Percentiles rank a stretch among this genome's conserved stretches.
These are phyloP conservation scores for Hirudinaria manillensis DNA, from an alignment of 2,888 invertebrate genomes.

Conservation along the genomic window DNA sequence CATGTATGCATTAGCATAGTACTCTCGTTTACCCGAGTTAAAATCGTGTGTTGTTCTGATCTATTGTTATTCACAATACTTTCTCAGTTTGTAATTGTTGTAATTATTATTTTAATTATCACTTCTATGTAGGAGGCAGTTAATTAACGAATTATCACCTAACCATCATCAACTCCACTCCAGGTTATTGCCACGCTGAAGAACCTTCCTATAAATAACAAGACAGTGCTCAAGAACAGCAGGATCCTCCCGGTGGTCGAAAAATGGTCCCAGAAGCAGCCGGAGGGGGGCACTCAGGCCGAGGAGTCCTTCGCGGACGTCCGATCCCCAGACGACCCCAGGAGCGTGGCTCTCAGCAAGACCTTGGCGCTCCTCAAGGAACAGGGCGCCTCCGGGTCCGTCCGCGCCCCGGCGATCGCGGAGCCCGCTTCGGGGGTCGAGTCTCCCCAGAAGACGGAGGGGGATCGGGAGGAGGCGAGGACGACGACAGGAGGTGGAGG, in stretches of 20 bases:
- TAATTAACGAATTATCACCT: background rate
- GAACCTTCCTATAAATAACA: slow-evolving; percentile 82
- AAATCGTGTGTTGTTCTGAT: too few species aligned
- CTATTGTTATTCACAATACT: too few species aligned
- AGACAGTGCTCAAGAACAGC: slow-evolving; percentile 84
- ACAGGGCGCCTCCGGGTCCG: background rate
- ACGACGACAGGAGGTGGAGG: background rate
- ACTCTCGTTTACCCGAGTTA: too few species aligned
- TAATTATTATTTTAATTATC: too few species aligned
- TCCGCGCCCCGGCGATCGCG: background rate
- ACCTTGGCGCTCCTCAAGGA: slow-evolving; percentile 16
- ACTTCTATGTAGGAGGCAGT: background rate
- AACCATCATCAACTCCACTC: background rate
- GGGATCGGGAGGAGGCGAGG: background rate
- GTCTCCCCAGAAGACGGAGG: background rate
- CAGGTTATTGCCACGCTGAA: slow-evolving; percentile 74
- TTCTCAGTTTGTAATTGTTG: too few species aligned
- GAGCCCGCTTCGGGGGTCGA: background rate
- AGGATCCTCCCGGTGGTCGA: slow-evolving; percentile 79
- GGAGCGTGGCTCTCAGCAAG: slow-evolving; percentile 34
- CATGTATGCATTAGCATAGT: too few species aligned
- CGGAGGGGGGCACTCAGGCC: background rate
- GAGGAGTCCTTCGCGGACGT: background rate
- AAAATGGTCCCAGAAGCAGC: slow-evolving; percentile 64
- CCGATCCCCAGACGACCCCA: background rate